phyloP scores from a whole-genome alignment of 2,888 invertebrate species.

The Dolichomitus sp. region DNA sequence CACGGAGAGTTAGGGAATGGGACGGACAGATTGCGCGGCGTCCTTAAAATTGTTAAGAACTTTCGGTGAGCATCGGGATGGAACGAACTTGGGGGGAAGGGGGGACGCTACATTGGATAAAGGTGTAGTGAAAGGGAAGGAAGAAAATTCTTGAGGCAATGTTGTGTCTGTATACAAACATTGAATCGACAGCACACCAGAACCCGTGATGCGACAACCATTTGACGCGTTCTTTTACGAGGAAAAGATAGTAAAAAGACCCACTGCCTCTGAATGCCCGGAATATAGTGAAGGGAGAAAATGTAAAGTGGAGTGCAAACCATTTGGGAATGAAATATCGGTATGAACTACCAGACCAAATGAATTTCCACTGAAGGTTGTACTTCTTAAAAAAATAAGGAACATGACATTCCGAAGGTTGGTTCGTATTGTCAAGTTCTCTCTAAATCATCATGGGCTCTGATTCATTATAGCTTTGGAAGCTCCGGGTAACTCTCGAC shows the following conservation, averaged over 20 bases:
- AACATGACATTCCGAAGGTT: no score
- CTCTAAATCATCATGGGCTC: background rate
- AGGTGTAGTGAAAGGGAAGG: background rate
- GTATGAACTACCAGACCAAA: background rate
- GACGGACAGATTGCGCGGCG: constrained; percentile 21
- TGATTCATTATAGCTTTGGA: background rate
- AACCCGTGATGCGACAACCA: constrained; percentile 4
- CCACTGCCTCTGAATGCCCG: background rate
- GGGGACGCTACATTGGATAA: constrained; percentile 42
- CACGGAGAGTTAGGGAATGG: background rate
- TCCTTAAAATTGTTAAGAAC: constrained; percentile 70
- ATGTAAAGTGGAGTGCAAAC: constrained; percentile 3
- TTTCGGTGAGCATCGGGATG: constrained; percentile 58
- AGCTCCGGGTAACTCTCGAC: background rate
- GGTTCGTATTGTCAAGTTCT: background rate
- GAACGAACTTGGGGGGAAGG: constrained; percentile 34
- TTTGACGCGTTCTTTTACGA: constrained; percentile 13
- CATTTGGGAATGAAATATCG: constrained; percentile 1
- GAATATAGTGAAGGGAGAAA: background rate
- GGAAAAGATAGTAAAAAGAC: background rate
- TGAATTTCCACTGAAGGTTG: background rate
- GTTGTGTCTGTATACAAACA: constrained; percentile 16
- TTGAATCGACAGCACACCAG: background rate
- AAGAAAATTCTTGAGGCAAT: background rate
- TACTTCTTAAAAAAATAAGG: background rate